phyloP scores from a whole-genome alignment of 2,113 vertebrate genomes.

The Sturnira hondurensis region DNA sequence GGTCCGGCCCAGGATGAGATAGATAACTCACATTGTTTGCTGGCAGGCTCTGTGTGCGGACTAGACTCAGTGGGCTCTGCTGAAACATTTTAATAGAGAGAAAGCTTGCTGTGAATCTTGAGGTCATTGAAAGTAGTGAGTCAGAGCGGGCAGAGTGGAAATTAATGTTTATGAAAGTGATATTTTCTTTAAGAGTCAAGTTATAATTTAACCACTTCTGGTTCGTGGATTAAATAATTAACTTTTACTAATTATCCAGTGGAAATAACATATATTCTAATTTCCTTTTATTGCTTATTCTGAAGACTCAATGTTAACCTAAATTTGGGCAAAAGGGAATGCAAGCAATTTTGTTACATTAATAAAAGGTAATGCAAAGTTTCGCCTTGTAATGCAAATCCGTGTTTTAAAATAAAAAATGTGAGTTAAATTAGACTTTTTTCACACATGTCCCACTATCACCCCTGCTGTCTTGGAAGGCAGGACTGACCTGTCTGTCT shows the following conservation, averaged over 20 bases:
- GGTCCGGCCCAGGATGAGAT: not conserved
- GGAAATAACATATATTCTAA: not conserved
- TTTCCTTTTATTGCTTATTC: not conserved
- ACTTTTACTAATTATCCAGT: not conserved
- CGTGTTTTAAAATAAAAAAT: constrained; percentile 1
- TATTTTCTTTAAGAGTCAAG: constrained; percentile 3
- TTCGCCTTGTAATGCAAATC: constrained; percentile 1
- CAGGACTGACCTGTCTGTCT: not conserved
- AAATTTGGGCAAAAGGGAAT: not conserved
- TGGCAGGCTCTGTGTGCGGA: not conserved
- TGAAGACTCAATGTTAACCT: not conserved
- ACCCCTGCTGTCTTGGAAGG: not conserved
- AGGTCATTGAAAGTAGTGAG: not conserved
- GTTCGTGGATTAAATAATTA: constrained; percentile 2
- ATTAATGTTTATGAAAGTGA: not conserved
- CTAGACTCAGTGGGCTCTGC: not conserved
- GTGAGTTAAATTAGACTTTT: not conserved
- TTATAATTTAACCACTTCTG: not conserved
- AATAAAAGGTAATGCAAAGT: not conserved
- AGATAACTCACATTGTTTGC: not conserved
- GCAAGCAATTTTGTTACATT: not conserved
- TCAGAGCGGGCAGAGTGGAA: not conserved
- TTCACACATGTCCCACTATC: not conserved
- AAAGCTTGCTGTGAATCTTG: not conserved
- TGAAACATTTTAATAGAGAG: not conserved